These are phyloP conservation scores for Orchesellides sinensis DNA, from an alignment of 2,888 invertebrate species.

Conservation along the genomic window DNA sequence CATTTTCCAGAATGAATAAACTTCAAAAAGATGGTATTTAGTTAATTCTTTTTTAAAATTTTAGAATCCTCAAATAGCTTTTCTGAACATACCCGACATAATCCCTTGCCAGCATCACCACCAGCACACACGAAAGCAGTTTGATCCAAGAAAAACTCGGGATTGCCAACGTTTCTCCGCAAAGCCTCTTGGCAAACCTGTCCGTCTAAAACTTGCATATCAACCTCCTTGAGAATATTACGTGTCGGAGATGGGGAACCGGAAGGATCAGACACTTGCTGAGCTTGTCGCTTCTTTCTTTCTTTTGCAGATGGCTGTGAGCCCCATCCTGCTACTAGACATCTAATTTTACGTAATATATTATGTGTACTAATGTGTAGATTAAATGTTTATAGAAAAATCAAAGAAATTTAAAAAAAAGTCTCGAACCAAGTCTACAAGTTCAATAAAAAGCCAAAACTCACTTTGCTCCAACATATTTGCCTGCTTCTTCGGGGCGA, in stretches of 20 bases:
- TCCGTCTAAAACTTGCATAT: conserved; percentile 70
- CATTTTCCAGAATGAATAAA: neutral
- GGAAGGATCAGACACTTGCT: neutral
- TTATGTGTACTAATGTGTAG: too few species aligned
- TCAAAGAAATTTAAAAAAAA: too few species aligned
- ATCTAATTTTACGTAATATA: too few species aligned
- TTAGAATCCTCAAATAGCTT: neutral
- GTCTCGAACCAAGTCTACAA: too few species aligned
- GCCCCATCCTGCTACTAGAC: conserved; percentile 73
- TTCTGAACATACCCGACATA: conserved; percentile 73
- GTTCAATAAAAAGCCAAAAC: neutral
- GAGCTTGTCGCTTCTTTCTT: conserved; percentile 34
- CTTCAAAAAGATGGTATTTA: neutral
- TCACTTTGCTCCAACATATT: conserved; percentile 70
- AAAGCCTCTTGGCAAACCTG: conserved; percentile 70
- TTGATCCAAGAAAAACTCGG: conserved; percentile 71
- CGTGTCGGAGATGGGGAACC: conserved; percentile 30
- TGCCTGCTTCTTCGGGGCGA: conserved; percentile 67
- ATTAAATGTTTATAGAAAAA: too few species aligned
- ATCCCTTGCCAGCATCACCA: conserved; percentile 72
- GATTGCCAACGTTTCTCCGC: conserved; percentile 69
- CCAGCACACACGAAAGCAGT: conserved; percentile 73
- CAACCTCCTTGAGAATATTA: conserved; percentile 74
- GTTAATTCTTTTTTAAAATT: neutral
- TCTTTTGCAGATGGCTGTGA: conserved; percentile 65